Base-by-base conservation (phyloP, 1,140 invertebrate species). In the Hyphantria cunea region DNA sequence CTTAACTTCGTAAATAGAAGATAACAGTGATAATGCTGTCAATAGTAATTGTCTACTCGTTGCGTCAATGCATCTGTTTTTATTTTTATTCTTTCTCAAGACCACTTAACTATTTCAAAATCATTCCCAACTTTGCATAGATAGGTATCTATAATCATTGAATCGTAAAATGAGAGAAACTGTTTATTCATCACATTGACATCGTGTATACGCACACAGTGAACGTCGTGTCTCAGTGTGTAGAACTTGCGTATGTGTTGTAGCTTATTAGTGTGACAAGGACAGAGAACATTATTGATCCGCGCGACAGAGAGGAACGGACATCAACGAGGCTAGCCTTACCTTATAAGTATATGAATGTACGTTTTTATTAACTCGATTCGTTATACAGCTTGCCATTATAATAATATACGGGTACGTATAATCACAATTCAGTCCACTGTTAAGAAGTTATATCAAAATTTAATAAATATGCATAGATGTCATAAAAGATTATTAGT, bases 131-230 rank as follows among this genome's bases (percentile, higher is more conserved):
- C 82, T 86, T 82, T 82, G 81, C 84, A 88, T 84, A 88, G 80
- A 86, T 86, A 83, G 65, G 58, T 82, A 86, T 87, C 81, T 82
- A 76, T 82, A 79, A 86, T 84, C 85, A 86, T 90, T 87, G 82
- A 86, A 76, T 84, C 85, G 83, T 87, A 87, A 90, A 90, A 88
- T 88, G 80, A 80, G 76, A 86, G 85, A 90, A 87, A 88, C 87
- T 86, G 81, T 88, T 86, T 86, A 90, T 89, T 88, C 85, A 84
- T 84, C 82, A 82, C 81, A 85, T 84, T 82, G 84, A 87, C 80
- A 85, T 75, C 66, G 64, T 70, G 58, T 69, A 61, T 42, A 70
- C 64, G 65, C 70, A 74, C 71, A 82, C 62, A 77, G 47, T 56
- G 39, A 68, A 68, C 52, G 52, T 41, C 33, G 61, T 65, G 56